phyloP scores from a whole-genome alignment of 53 echinoderm and acorn worm genomes.

The Actinopyga echinites region DNA sequence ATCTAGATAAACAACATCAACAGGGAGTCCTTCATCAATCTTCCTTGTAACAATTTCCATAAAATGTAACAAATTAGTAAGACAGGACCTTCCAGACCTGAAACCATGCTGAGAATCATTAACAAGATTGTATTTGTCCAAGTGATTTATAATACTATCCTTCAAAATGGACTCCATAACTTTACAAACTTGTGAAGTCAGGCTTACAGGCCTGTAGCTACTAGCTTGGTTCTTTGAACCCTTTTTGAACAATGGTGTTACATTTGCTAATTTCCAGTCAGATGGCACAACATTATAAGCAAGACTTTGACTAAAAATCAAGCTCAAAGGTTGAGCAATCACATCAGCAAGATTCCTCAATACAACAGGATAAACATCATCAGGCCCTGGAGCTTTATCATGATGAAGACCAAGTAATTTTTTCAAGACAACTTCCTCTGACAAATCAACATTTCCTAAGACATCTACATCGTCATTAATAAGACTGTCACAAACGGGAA shows the following conservation, averaged over 20 bases:
- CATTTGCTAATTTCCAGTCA: background rate
- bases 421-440: too few species aligned
- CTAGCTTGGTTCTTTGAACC: background rate
- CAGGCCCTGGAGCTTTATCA: too few species aligned
- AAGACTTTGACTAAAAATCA: slow-evolving; percentile 8
- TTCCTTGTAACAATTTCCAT: background rate
- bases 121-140: background rate
- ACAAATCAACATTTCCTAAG: too few species aligned
- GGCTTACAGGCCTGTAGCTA: background rate
- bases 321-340: background rate
- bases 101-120: slow-evolving; percentile 10
- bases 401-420: too few species aligned
- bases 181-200: background rate
- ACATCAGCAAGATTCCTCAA: background rate
- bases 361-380: too few species aligned
- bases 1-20: background rate
- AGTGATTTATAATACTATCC: slow-evolving; percentile 5
- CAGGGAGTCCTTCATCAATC: background rate
- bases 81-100: slow-evolving; percentile 34
- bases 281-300: background rate
- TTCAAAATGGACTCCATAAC: slow-evolving; percentile 24
- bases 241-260: background rate
- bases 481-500: too few species aligned
- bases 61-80: slow-evolving; percentile 19
- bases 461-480: too few species aligned